Evolutionary conservation across 2,888 invertebrate genomes (phyloP), one percentile per base, ranked within the genome.

Genomic region (Eupithecia insigniata): DNA sequence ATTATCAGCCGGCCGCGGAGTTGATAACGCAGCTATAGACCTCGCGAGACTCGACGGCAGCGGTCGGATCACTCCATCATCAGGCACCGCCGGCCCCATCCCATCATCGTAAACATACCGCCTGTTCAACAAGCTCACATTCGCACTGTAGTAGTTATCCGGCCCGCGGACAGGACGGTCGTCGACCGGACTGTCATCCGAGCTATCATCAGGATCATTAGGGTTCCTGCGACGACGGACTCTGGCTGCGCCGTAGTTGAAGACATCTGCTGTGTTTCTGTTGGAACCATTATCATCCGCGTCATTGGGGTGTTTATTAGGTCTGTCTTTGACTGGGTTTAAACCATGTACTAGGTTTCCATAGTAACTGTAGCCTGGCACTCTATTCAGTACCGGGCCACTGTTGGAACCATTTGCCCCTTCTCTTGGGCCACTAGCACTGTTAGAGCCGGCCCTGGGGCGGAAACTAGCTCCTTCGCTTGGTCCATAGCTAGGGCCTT

Each of bases 21-120:
- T 95, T 3, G 95, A 95, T 16, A 97, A 89, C 39, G 95, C 95
- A 71, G 95, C 95, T 67, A 97, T 88, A 22, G 96, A 95, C 74
- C 96, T 95, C 0, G 95, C 95, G 18, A 97, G 85, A 80, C 93
- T 95, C 28, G 95, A 95, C 0, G 94, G 92, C 66, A 92, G 92
- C 0, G 94, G 93, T 5, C 67, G 61, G 30, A 34, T 46, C 34
- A 67, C 58, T 16, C 62, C 69, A 60, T 74, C 69, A 61, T 69
- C 71, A 36, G 69, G 71, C 12, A 71, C 67, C 2, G 74, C 46
- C 4, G 67, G 69, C 16, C 51, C 69, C 39, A 67, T 10, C 2
- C 64, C 69, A 65, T 71, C 64, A 67, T 69, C 70, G 66, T 39
- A 64, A 26, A 64, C 64, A 10, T 22, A 22, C 26, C 64, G n/a